Conservation (phyloP, 2,113 vertebrate genomes). For the Myotis lucifugus region DNA sequence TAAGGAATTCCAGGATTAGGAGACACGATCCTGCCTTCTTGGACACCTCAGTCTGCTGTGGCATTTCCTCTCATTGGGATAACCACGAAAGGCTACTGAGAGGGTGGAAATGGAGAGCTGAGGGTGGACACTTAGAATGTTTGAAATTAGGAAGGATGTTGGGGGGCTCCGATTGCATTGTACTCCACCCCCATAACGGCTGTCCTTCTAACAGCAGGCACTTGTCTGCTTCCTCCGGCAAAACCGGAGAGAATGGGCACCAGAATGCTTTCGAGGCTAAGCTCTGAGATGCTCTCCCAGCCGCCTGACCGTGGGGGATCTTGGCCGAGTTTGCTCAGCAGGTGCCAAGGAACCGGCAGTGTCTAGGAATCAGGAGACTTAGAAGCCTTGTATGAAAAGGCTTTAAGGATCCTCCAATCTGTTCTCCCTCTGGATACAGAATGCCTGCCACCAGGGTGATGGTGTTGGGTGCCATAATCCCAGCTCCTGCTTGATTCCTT, state of each 20-base stretch:
- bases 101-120: background rate
- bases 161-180: background rate
- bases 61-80: background rate
- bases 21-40: background rate
- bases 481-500: background rate
- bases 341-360: background rate
- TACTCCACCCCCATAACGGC: no score
- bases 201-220: background rate
- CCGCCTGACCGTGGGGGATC: background rate
- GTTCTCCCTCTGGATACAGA: background rate
- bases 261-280: background rate
- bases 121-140: background rate
- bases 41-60: background rate
- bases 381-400: background rate
- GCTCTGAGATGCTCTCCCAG: background rate
- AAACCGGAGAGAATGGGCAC: background rate
- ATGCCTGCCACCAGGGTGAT: background rate
- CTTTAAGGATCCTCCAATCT: background rate
- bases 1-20: background rate
- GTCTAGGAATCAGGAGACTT: background rate
- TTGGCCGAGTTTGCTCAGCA: conserved; percentile 16
- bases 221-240: background rate
- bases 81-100: background rate
- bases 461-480: background rate
- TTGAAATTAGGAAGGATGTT: background rate